These are phyloP conservation scores for Ariolimax columbianus DNA, from an alignment of 2,888 invertebrate genomes.

Conservation along the genomic window DNA sequence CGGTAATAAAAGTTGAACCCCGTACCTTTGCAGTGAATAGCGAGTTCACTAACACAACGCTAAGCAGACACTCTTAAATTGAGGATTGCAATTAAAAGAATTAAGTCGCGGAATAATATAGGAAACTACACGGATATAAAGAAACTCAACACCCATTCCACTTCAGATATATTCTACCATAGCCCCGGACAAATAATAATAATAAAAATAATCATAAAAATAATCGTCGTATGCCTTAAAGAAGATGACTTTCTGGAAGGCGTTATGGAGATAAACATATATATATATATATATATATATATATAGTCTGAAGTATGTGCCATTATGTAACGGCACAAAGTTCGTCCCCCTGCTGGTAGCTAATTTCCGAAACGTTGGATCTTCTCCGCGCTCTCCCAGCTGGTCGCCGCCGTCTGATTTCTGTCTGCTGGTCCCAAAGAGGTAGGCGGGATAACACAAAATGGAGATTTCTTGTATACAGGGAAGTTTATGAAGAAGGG, in stretches of 20 bases:
- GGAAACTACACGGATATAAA: no score
- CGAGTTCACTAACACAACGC: no score
- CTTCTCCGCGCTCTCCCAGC: slow-evolving; percentile 3
- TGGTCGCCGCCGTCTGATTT: slow-evolving; percentile 16
- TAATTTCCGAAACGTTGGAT: slow-evolving; percentile 17
- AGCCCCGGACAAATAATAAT: background rate
- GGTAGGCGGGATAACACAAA: background rate
- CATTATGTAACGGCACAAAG: slow-evolving; percentile 12
- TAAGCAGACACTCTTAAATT: no score
- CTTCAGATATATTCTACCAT: background rate
- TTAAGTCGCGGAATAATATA: no score
- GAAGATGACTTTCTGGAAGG: background rate
- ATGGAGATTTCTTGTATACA: background rate
- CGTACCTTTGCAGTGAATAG: no score
- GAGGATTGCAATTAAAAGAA: no score
- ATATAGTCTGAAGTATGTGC: slow-evolving; percentile 18
- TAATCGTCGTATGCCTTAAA: no score
- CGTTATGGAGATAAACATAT: slow-evolving; percentile 13
- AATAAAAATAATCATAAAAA: background rate
- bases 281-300: no score
- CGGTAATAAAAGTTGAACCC: no score
- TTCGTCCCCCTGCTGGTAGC: background rate
- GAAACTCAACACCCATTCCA: background rate
- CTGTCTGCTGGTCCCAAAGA: slow-evolving; percentile 7
- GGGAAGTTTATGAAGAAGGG: background rate